These are phyloP conservation scores for Uromys caudimaculatus DNA, from an alignment of 2,797 vertebrate genomes.

Conservation along the genomic window DNA sequence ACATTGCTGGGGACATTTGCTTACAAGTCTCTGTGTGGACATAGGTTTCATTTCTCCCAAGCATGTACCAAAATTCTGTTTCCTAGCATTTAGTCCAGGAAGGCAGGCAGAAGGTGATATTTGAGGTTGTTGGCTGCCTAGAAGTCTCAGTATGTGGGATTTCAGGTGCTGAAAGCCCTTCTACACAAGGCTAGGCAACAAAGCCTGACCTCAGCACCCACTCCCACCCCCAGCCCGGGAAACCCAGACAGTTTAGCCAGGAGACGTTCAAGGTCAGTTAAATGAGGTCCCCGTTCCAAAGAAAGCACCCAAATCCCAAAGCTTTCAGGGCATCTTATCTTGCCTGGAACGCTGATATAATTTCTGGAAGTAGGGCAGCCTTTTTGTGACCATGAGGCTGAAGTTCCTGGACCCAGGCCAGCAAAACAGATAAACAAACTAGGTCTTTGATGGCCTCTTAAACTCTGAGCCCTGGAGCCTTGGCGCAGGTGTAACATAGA, in stretches of 20 bases:
- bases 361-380: slow-evolving; percentile 48
- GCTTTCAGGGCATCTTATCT: background rate
- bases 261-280: background rate
- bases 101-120: background rate
- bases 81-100: background rate
- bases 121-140: background rate
- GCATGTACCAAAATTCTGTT: background rate
- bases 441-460: background rate
- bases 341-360: slow-evolving; percentile 30
- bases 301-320: background rate
- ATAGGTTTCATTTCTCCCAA: background rate
- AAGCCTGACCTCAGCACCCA: background rate
- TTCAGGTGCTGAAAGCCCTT: background rate
- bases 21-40: too few species aligned
- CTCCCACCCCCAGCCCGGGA: background rate
- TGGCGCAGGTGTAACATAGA: background rate
- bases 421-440: background rate
- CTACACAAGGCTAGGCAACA: background rate
- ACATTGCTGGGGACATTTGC: background rate
- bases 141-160: background rate
- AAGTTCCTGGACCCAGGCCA: background rate
- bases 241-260: background rate
- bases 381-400: slow-evolving; percentile 2
- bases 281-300: background rate
- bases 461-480: background rate